Percentiles rank a stretch among this genome's conserved stretches.
Conservation (phyloP, 2,113 vertebrate species). For the Dasyurus viverrinus region DNA sequence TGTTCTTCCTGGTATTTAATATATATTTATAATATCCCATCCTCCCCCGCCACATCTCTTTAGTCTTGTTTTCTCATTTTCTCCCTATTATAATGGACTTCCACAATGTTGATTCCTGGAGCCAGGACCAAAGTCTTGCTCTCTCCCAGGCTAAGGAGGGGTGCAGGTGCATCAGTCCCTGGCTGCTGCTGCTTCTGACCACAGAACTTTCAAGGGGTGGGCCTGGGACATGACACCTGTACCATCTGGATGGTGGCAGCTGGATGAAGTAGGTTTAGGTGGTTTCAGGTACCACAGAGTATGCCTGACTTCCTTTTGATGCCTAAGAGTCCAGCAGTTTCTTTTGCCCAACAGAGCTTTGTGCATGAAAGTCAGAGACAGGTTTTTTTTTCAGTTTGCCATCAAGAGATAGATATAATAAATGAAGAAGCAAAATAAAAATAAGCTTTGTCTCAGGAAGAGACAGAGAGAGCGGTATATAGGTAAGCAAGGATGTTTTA, state of each 20-base stretch:
- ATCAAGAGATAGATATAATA: not conserved
- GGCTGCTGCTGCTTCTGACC: not conserved
- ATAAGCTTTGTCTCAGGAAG: not conserved
- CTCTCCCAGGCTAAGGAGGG: not conserved
- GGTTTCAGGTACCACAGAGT: not conserved
- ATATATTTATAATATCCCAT: not conserved
- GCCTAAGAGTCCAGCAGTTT: not conserved
- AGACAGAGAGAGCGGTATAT: not conserved
- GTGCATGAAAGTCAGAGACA: not conserved
- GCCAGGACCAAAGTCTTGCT: no score
- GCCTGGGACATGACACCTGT: not conserved
- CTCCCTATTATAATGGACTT: not conserved
- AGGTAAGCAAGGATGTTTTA: not conserved
- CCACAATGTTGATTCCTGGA: not conserved
- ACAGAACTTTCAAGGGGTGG: not conserved
- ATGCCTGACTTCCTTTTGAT: not conserved
- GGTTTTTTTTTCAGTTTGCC: not conserved
- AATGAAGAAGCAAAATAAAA: not conserved
- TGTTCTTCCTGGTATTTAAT: not conserved
- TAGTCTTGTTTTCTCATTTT: not conserved
- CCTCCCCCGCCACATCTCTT: not conserved
- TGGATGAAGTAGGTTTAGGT: not conserved
- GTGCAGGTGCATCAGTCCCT: not conserved
- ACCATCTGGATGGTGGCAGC: no score
- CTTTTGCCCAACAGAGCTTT: not conserved